Percentiles rank a stretch among this genome's conserved stretches.
These are phyloP conservation scores for Pogonophryne albipinna DNA, from an alignment of 2,797 vertebrate species.

Conservation along the genomic window DNA sequence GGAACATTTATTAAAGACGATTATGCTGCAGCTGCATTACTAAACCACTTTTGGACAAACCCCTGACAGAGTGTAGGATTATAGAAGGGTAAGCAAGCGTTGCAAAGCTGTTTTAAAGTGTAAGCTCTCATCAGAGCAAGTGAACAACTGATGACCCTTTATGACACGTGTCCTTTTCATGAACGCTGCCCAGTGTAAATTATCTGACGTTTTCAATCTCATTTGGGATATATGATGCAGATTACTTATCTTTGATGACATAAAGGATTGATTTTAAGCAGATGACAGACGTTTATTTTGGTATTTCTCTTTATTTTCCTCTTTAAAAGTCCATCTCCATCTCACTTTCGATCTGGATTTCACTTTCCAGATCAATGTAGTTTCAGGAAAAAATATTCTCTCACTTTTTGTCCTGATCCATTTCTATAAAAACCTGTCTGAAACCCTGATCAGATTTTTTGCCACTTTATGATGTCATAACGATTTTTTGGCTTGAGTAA, in stretches of 20 bases:
- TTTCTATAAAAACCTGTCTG: too few species aligned
- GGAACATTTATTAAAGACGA: neutral
- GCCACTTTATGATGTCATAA: too few species aligned
- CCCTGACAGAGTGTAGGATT: slow-evolving; percentile 22
- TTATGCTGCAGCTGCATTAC: slow-evolving; percentile 5
- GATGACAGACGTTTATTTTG: slow-evolving; percentile 15
- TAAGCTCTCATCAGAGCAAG: slow-evolving; percentile 33
- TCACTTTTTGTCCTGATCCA: too few species aligned
- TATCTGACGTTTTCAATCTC: slow-evolving; percentile 15
- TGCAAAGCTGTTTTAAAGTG: slow-evolving; percentile 21
- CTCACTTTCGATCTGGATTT: too few species aligned
- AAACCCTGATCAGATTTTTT: too few species aligned
- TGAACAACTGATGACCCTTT: slow-evolving; percentile 40
- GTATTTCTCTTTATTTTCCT: slow-evolving; percentile 19
- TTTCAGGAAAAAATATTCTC: too few species aligned
- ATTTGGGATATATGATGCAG: neutral
- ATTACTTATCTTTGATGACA: slow-evolving; percentile 11
- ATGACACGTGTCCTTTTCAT: slow-evolving; percentile 11
- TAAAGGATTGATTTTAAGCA: slow-evolving; percentile 2
- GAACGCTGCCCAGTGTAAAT: slow-evolving; percentile 20
- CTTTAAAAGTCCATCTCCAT: too few species aligned
- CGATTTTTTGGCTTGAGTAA: too few species aligned
- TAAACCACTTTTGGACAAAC: slow-evolving; percentile 15
- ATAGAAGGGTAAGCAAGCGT: slow-evolving; percentile 35
- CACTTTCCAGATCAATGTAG: too few species aligned